These are phyloP conservation scores for Sebastes vulpes DNA, from an alignment of 2,797 vertebrate species.

Conservation along the genomic window DNA sequence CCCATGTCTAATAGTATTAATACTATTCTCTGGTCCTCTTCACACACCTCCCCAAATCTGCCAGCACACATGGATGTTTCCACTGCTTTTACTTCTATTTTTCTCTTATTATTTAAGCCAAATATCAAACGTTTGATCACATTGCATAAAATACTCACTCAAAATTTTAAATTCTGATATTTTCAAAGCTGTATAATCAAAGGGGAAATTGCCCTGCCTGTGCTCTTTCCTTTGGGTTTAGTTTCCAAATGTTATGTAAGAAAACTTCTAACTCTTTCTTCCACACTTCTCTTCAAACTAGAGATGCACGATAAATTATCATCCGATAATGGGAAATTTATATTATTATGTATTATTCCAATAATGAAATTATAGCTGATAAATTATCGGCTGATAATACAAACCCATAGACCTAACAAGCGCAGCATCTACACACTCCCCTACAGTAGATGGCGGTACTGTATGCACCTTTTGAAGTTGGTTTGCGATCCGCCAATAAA, in stretches of 20 bases:
- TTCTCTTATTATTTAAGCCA: not conserved
- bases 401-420: no score
- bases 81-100: not conserved
- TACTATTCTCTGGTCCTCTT: constrained; percentile 42
- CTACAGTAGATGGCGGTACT: no score
- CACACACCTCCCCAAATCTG: constrained; percentile 32
- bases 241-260: not conserved
- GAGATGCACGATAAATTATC: no score
- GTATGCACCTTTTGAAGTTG: no score
- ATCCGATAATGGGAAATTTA: no score
- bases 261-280: not conserved
- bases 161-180: not conserved
- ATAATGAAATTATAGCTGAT: no score
- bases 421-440: no score
- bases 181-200: not conserved
- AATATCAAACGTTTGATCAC: not conserved
- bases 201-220: not conserved
- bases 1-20: constrained; percentile 65
- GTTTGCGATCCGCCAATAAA: no score
- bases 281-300: not conserved
- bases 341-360: no score
- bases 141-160: not conserved
- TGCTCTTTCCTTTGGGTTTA: not conserved
- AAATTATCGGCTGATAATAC: no score
- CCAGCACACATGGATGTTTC: not conserved